Evolutionary conservation across 2,113 vertebrate species (phyloP), one percentile per base, ranked within the genome.

Genomic region (Formicarius rufipectus): DNA sequence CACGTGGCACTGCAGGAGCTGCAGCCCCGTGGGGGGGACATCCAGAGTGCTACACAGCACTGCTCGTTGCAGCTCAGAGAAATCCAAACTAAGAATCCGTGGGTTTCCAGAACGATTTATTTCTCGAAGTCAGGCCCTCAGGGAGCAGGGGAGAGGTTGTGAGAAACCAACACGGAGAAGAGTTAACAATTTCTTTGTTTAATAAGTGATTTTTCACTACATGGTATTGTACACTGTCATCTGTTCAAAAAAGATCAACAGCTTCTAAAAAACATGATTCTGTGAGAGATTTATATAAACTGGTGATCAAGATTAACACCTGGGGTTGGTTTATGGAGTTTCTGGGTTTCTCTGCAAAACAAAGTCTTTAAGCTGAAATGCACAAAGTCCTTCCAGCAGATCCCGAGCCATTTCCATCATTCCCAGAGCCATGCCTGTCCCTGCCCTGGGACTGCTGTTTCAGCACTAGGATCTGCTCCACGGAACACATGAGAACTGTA

Each of bases 171-270:
- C 97, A 97, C 97, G 6, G 89, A 97, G 96, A 98, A 74, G 92
- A 91, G 96, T 97, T 98, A 98, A 97, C 97, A 98, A 98, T 96
- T 96, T 98, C 82, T 71, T 97, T 96, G 95, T 98, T 98, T 98
- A 98, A 98, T 98, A 98, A 98, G 97, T 97, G 97, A 97, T 97
- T 97, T n/a, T 97, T 97, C 91, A 98, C 97, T 98, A 98, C 98
- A 98, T 97, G 97, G 93, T 97, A 97, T 97, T 96, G 94, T 98
- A 98, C 98, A 98, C 84, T 95, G 97, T 97, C 90, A 95, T 98
- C 98, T 97, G 97, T 96, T 97, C 96, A 97, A 97, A 98, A 97
- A 98, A 98, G 97, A 97, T 95, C 90, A 97, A 97, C 97, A 97
- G 96, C 89, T 97, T 91, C 94, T 97, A 96, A 97, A 98, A 98